Conservation (phyloP, 2,888 invertebrate species). For the Brachyptera risi region DNA sequence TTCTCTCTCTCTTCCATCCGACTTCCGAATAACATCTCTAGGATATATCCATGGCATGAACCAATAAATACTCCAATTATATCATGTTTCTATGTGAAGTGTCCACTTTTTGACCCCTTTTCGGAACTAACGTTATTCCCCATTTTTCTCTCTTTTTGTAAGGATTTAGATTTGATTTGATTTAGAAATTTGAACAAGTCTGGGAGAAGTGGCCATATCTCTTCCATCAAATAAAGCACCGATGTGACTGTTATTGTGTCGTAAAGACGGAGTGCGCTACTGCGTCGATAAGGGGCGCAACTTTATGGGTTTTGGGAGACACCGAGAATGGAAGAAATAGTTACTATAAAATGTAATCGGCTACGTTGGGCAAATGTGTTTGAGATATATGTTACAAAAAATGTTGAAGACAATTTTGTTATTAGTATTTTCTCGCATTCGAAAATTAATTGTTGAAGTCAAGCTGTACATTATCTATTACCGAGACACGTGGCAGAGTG, state of each 20-base stretch:
- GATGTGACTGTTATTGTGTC: constrained; percentile 26
- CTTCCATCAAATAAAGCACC: constrained; percentile 24
- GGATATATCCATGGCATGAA: too few species aligned
- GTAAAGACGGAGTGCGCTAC: constrained; percentile 19
- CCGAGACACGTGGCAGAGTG: too few species aligned
- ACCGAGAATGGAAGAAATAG: constrained; percentile 7
- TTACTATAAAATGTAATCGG: constrained; percentile 13
- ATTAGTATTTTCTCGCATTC: too few species aligned
- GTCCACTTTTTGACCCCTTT: constrained; percentile 12
- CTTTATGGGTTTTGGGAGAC: constrained; percentile 13
- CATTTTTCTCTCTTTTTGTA: neutral
- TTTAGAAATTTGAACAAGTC: constrained; percentile 26
- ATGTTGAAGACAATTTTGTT: too few species aligned
- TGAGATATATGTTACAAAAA: too few species aligned
- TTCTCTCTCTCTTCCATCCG: too few species aligned
- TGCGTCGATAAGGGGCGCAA: constrained; percentile 10
- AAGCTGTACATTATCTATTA: too few species aligned
- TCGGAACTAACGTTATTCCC: neutral
- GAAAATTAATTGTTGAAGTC: too few species aligned
- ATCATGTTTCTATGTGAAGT: neutral
- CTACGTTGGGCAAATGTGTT: too few species aligned
- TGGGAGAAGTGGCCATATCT: constrained; percentile 22
- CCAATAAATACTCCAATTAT: neutral
- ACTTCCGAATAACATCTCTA: too few species aligned
- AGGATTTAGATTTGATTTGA: constrained; percentile 26